Evolutionary conservation across 1,140 invertebrate species (phyloP).

Genomic region (Parapsyche elsis): DNA sequence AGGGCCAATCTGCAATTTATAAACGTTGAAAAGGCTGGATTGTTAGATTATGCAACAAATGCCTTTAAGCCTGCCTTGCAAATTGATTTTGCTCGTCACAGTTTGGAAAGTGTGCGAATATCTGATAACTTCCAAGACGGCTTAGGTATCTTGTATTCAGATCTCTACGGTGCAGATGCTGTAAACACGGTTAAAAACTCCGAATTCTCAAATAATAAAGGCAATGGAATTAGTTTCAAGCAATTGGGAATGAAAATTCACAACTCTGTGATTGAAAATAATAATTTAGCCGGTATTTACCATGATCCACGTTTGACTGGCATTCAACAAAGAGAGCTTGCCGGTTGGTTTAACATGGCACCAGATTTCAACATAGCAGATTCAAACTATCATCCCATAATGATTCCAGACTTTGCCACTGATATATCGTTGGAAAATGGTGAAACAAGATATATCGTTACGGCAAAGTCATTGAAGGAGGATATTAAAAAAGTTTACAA

Average conservation of each 20-base stretch:
- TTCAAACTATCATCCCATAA: slow-evolving; percentile 75
- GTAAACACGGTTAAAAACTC: slow-evolving; percentile 89
- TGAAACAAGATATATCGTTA: slow-evolving; percentile 82
- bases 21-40: slow-evolving; percentile 90
- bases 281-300: slow-evolving; percentile 87
- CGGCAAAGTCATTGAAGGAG: slow-evolving; percentile 71
- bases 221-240: slow-evolving; percentile 89
- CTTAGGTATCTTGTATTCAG: slow-evolving; percentile 87
- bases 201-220: slow-evolving; percentile 86
- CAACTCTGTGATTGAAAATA: slow-evolving; percentile 83
- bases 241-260: slow-evolving; percentile 86
- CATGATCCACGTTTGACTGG: slow-evolving; percentile 91
- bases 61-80: slow-evolving; percentile 93
- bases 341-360: slow-evolving; percentile 87
- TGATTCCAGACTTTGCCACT: slow-evolving; percentile 71
- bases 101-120: slow-evolving; percentile 85
- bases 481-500: slow-evolving; percentile 70
- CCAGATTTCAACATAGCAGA: slow-evolving; percentile 74
- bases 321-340: slow-evolving; percentile 88
- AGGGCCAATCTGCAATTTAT: slow-evolving; percentile 88
- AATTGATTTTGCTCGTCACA: slow-evolving; percentile 95
- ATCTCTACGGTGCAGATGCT: slow-evolving; percentile 86
- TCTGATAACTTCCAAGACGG: slow-evolving; percentile 88
- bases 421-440: slow-evolving; percentile 76
- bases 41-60: slow-evolving; percentile 93